phyloP scores from a whole-genome alignment of 1,140 invertebrate genomes.

The Megathymus violae region DNA sequence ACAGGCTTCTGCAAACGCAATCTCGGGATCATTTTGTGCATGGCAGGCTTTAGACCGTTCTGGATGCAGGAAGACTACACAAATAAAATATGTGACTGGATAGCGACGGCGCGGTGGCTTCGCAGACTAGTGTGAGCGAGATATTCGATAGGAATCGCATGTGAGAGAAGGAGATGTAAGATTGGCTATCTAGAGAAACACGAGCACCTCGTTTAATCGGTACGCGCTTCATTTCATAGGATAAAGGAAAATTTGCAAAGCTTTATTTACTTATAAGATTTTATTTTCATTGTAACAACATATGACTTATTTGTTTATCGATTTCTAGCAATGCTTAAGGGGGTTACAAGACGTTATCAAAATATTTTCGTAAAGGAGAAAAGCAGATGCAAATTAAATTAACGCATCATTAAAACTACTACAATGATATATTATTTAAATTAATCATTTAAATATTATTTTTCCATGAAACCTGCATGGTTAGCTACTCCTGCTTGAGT shows the following conservation, averaged over 20 bases:
- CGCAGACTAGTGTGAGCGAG: constrained; percentile 62
- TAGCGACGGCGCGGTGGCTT: constrained; percentile 79
- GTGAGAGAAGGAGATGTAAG: constrained; percentile 54
- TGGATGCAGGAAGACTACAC: constrained; percentile 81
- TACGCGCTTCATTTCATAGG: constrained; percentile 78
- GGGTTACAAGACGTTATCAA: neutral
- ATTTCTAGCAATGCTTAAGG: constrained; percentile 7
- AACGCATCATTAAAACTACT: too few relatives aligned
- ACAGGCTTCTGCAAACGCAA: constrained; percentile 31
- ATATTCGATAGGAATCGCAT: constrained; percentile 30
- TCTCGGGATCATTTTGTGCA: constrained; percentile 51
- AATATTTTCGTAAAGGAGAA: too few relatives aligned
- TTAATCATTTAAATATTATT: too few relatives aligned
- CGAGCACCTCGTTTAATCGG: constrained; percentile 83
- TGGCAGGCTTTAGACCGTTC: constrained; percentile 71
- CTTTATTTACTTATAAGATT: constrained; percentile 43
- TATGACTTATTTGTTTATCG: constrained; percentile 27
- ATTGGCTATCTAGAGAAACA: constrained; percentile 82
- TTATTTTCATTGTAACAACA: constrained; percentile 31
- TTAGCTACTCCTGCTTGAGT: too few relatives aligned
- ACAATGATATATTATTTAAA: too few relatives aligned
- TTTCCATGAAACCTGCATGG: too few relatives aligned
- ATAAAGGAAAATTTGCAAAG: constrained; percentile 71
- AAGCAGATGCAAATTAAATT: too few relatives aligned
- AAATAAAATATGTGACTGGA: constrained; percentile 84